phyloP scores from a whole-genome alignment of 2,113 vertebrate genomes.

The Erinaceus europaeus region DNA sequence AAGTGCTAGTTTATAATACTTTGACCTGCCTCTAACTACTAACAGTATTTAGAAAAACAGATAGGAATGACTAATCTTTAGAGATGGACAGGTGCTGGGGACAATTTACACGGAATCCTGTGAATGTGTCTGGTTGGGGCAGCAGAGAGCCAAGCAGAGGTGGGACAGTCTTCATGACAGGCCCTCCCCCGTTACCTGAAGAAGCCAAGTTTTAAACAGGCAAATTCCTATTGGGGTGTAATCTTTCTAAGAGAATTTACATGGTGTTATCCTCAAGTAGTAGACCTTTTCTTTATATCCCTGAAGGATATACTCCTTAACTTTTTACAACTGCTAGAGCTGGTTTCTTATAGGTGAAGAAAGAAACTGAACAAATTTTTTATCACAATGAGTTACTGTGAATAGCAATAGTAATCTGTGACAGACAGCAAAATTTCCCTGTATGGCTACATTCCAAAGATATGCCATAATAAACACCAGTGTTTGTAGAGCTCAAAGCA shows the following conservation, averaged over 20 bases:
- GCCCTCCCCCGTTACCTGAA: background rate
- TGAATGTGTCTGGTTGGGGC: background rate
- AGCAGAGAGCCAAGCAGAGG: background rate
- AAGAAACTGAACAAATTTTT: background rate
- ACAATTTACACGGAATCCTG: background rate
- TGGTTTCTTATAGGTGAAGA: background rate
- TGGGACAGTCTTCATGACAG: accelerated
- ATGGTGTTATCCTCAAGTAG: background rate
- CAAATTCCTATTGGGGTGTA: background rate
- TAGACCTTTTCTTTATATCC: background rate
- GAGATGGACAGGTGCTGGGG: too few species aligned
- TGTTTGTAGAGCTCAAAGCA: background rate
- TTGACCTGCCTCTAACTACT: background rate
- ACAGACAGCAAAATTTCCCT: background rate
- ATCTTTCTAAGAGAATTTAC: background rate
- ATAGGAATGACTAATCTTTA: too few species aligned
- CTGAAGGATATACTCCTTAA: background rate
- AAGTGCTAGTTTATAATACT: too few species aligned
- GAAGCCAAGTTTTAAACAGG: background rate
- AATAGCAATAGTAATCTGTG: background rate
- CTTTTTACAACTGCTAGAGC: background rate
- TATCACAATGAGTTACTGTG: background rate
- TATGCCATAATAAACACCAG: background rate
- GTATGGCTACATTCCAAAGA: slow-evolving; percentile 34
- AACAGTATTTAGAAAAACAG: too few species aligned